Evolutionary conservation across 1,140 invertebrate genomes (phyloP), one percentile per base, ranked within the genome.

Genomic region (Holotrichia oblita): DNA sequence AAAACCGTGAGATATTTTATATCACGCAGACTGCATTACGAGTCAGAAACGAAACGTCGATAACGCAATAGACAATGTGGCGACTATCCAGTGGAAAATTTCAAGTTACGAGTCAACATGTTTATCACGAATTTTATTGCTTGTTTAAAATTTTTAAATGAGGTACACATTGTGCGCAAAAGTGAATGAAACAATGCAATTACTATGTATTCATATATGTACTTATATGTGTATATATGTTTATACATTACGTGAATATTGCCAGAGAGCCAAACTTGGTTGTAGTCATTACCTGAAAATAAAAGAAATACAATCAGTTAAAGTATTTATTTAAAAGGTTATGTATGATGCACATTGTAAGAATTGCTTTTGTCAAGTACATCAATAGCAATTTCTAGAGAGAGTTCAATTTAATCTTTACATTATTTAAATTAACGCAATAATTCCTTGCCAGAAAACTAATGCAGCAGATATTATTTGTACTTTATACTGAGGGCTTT

Each of bases 91-190:
- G 22, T 27, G 61, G 61, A 69, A 69, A 22, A 69, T 69, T 69
- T n/a, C 22, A 24, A 34, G 27, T 69, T 69, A 22, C 61, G 10
- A 7, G 27, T 69, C 61, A 69, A 69, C 27, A 69, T 27, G 20
- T 69, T 69, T 69, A 69, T 69, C 22, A 22, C 27, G 22, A 69
- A 69, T 22, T 69, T 69, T 69, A 69, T 55, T 55, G 48, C 48
- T 55, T 55, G 17, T n/a, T 55, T n/a, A 55, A 55, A 17, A 6
- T 55, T 55, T 55, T 55, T 55, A 17, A 55, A 55, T 55, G 48
- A 17, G 48, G 17, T 55, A 55, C 4, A 55, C 3, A 55, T 0
- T 6, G n/a, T 17, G 14, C 48, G 48, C 48, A 55, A 17, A 22
- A 17, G 14, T 69, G 8, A 27, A 20, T 69, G 22, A 69, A 69